These are phyloP conservation scores for Pimpla rufipes DNA, from an alignment of 2,888 invertebrate species.

Conservation along the genomic window DNA sequence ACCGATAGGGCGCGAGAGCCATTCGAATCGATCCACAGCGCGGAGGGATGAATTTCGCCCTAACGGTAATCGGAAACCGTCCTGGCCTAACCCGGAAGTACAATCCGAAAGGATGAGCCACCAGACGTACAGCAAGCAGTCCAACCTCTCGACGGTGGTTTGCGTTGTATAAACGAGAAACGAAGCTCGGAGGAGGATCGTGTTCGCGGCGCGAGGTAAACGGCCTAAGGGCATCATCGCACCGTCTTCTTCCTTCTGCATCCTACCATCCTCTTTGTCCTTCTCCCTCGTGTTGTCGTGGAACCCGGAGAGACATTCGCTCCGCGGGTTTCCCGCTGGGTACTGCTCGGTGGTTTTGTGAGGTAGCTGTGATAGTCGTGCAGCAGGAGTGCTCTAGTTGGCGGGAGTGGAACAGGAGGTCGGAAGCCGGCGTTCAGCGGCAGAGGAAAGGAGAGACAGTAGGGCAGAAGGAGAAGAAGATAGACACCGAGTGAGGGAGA, in stretches of 20 bases:
- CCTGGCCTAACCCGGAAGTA: slow-evolving; percentile 16
- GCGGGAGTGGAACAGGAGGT: slow-evolving; percentile 37
- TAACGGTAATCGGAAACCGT: slow-evolving; percentile 53
- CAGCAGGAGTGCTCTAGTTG: slow-evolving; percentile 6
- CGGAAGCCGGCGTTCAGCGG: slow-evolving; percentile 41
- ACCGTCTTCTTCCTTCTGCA: background rate
- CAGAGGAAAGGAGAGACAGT: slow-evolving; percentile 29
- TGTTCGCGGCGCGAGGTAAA: background rate
- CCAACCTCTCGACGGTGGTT: background rate
- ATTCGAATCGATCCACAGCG: slow-evolving; percentile 26
- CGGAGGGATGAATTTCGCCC: slow-evolving; percentile 48
- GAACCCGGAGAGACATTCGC: slow-evolving; percentile 26
- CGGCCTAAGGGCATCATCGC: slow-evolving; percentile 19
- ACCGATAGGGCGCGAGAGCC: slow-evolving; percentile 30
- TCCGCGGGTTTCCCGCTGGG: background rate
- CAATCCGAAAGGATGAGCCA: background rate
- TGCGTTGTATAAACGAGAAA: slow-evolving; percentile 1
- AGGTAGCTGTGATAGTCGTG: slow-evolving; percentile 18
- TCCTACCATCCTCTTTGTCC: slow-evolving; percentile 15
- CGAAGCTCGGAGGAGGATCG: background rate
- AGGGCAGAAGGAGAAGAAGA: background rate
- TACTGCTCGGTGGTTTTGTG: slow-evolving; percentile 13
- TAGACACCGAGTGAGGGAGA: background rate
- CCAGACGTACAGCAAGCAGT: background rate
- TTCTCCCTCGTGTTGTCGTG: slow-evolving; percentile 27